Evolutionary conservation across 2,888 invertebrate genomes (phyloP), one percentile per base, ranked within the genome.

Genomic region (Drosophila subquinaria): DNA sequence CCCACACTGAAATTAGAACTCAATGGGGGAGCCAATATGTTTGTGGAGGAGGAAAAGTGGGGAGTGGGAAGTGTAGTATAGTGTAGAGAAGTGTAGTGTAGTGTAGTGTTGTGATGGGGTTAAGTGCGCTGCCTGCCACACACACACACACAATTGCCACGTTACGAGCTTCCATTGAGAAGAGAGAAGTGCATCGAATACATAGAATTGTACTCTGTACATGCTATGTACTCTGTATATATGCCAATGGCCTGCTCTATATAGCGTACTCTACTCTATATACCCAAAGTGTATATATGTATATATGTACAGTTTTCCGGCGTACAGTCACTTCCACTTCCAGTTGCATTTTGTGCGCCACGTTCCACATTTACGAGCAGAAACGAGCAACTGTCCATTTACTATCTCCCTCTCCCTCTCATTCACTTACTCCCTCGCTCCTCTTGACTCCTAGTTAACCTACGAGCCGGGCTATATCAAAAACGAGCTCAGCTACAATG

Each of bases 201-300:
- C 45, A 67, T 47, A 64, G 20, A 20, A 4, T 17, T 8, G 47
- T 30, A 15, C 20, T 35, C 35, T 5, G 30, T n/a, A 27, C 17
- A n/a, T 17, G 10, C 13, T 47, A 3, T 13, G 2, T 30, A 11
- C 5, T 43, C 5, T 11, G 50, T 75, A 84, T 72, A 67, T 88
- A 72, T 81, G 76, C 76, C 79, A 81, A 70, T 79, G 88, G 73
- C 82, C 86, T 82, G 79, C 74, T 78, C 71, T 81, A 79, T 80
- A 82, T 85, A 79, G 70, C 11, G 42, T 45, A 61, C 55, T 30
- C 59, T 35, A 61, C 36, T 50, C 38, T 42, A 20, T 57, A 68
- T 62, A 60, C 48, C 50, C 30, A 36, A 9, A 45, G 13, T 57
- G 11, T 43, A 53, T 61, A 56, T 50, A 27, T 38, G 20, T 17